These are phyloP conservation scores for Thripadectes ignobilis DNA, from an alignment of 2,797 vertebrate species.

Conservation along the genomic window DNA sequence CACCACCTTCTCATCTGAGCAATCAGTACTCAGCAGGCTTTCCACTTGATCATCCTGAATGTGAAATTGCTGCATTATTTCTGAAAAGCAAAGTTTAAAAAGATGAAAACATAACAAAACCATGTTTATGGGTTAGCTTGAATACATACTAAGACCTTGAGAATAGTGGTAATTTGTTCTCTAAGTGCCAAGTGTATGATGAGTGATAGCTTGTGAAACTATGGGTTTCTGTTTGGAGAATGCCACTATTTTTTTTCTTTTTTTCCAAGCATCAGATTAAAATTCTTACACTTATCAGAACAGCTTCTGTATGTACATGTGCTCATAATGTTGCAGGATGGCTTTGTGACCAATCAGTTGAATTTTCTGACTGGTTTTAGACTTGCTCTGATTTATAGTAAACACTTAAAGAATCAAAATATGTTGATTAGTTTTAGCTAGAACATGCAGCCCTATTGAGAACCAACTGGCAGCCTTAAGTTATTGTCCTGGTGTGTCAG, in stretches of 20 bases:
- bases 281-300: background rate
- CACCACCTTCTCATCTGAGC: background rate
- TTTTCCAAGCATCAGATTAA: background rate
- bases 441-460: background rate
- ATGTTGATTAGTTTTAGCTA: background rate
- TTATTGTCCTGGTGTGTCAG: background rate
- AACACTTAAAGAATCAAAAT: conserved; percentile 11
- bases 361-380: background rate
- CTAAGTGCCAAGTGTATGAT: background rate
- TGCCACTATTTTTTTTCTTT: background rate
- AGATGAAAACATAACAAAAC: background rate
- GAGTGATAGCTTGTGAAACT: background rate
- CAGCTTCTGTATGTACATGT: background rate
- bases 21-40: background rate
- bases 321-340: background rate
- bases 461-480: conserved; percentile 7
- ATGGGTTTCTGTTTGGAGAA: background rate
- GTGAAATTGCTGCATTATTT: background rate
- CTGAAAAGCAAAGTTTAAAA: background rate
- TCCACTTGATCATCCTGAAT: background rate
- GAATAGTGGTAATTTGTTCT: background rate
- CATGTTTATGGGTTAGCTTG: background rate
- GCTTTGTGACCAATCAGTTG: background rate
- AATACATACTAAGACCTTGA: background rate
- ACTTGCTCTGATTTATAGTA: background rate